These are phyloP conservation scores for Eupithecia pulchellata DNA, from an alignment of 2,888 invertebrate species.

Conservation along the genomic window DNA sequence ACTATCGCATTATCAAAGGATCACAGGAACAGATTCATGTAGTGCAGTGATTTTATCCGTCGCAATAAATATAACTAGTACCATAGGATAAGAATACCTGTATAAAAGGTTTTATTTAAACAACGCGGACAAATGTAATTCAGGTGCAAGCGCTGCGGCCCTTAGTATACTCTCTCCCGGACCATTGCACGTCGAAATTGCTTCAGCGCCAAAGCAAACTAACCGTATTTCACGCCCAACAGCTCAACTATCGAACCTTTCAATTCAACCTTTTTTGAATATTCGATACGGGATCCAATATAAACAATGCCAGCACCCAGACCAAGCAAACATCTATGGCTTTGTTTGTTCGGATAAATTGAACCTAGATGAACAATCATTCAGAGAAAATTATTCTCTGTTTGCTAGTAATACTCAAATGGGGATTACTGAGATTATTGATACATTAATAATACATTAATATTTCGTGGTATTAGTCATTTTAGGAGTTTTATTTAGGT, in stretches of 20 bases:
- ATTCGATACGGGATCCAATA: constrained; percentile 49
- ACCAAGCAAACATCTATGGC: constrained; percentile 49
- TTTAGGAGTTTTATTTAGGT: background rate
- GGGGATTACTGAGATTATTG: constrained; percentile 16
- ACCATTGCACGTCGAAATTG: constrained; percentile 61
- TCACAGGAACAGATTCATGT: background rate
- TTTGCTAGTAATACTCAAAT: constrained; percentile 32
- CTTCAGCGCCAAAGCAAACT: constrained; percentile 58
- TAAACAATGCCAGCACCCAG: constrained; percentile 42
- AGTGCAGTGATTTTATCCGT: background rate
- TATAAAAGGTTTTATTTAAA: background rate
- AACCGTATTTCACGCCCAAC: constrained; percentile 62
- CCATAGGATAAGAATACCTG: background rate
- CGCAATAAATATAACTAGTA: no score
- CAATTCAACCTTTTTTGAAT: constrained; percentile 49
- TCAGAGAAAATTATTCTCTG: constrained; percentile 50
- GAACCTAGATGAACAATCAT: constrained; percentile 48
- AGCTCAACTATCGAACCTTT: constrained; percentile 47
- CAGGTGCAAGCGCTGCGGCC: constrained; percentile 46
- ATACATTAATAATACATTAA: no score
- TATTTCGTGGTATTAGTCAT: background rate
- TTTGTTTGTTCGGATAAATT: constrained; percentile 55
- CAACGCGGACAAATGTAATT: constrained; percentile 19
- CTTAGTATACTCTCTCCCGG: constrained; percentile 49
- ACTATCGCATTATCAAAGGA: background rate